Evolutionary conservation across 2,888 invertebrate genomes (phyloP).

Genomic region (Antitype chi): DNA sequence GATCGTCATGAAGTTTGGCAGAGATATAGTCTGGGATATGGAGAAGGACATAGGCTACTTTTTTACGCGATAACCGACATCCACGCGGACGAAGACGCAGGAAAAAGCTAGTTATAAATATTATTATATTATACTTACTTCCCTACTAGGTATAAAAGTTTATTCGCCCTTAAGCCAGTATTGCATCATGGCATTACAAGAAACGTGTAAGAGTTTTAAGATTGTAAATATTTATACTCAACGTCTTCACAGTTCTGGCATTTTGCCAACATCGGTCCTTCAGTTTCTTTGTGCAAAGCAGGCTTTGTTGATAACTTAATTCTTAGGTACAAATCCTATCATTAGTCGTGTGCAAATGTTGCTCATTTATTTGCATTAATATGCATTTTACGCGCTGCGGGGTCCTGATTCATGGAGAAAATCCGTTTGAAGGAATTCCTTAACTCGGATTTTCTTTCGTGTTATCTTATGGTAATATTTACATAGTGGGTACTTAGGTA

Average conservation of each 20-base stretch:
- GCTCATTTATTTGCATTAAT: conserved; percentile 15
- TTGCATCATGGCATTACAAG: conserved; percentile 2
- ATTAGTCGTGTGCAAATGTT: background rate
- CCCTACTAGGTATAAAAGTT: background rate
- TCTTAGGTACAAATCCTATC: background rate
- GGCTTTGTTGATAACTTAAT: background rate
- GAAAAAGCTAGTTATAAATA: no score
- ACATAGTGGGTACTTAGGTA: background rate
- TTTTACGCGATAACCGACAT: no score
- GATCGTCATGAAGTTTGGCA: no score
- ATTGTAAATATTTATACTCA: conserved; percentile 9
- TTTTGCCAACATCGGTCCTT: conserved; percentile 2
- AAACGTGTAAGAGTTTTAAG: background rate
- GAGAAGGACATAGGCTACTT: no score
- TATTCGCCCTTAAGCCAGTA: background rate
- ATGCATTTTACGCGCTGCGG: background rate
- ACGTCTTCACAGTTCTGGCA: conserved; percentile 10
- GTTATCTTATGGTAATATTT: background rate
- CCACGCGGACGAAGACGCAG: no score
- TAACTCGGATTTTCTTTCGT: background rate
- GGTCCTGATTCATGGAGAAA: background rate
- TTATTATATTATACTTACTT: no score
- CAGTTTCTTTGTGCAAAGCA: conserved; percentile 5
- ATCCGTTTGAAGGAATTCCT: background rate
- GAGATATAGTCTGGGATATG: no score